Base-by-base conservation (phyloP, 2,797 vertebrate genomes). In the Sebastes hubbsi region DNA sequence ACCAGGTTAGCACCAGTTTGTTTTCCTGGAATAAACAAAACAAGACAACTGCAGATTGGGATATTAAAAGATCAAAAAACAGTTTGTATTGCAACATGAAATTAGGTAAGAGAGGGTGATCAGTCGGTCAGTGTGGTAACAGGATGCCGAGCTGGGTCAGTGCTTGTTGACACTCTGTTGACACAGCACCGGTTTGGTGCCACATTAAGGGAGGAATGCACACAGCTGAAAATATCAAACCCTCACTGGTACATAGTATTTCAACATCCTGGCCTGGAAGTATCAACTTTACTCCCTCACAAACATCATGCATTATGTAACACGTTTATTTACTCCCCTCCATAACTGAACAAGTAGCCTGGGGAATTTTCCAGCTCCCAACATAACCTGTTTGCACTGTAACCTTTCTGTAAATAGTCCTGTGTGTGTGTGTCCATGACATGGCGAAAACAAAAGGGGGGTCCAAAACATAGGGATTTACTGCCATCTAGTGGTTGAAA, bases 321-420 rank as follows among this genome's bases (percentile, higher is more conserved):
- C 78, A 79, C 42, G 29, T 87, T 89, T 91, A 87, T 83, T 75
- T 81, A 22, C 59, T 6, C 22, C 62, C 27, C 3, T 10, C 49
- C 20, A n/a, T 75, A 49, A 69, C 30, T 32, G 80, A 73, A 75
- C 65, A 73, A 82, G 69, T 14, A 32, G 68, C 82, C 80, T 4
- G 34, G 59, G 80, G 84, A 81, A 60, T 82, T 62, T 16, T 85
- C 67, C 75, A 82, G 70, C 69, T 64, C 27, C 38, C 65, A 46
- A 30, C 70, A 73, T 32, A 87, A 91, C 88, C 89, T 89, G 85
- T 84, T 86, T 85, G 81, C 89, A 69, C 82, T 73, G 87, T 88
- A 89, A 91, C 87, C 89, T 85, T 81, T 91, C 85, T 81, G 79
- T 75, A 87, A 91, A 89, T 88, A 84, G 83, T 84, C 85, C 83